phyloP scores from a whole-genome alignment of 2,797 vertebrate species.

The Kryptolebias ocellatus region DNA sequence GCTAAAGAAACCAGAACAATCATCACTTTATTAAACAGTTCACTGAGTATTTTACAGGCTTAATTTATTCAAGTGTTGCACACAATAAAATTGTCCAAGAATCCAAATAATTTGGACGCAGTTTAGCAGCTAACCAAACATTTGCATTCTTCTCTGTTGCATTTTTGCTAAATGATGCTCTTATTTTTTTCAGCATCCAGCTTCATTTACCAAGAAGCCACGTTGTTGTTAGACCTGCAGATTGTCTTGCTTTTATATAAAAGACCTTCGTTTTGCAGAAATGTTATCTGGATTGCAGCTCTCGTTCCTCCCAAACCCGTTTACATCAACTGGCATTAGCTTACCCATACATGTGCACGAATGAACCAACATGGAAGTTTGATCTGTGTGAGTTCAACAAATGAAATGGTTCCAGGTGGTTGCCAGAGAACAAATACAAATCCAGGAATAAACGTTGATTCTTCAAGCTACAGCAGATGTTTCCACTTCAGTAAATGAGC shows the following conservation, averaged over 20 bases:
- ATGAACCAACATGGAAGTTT: too few relatives aligned
- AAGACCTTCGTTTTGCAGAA: conserved; percentile 3
- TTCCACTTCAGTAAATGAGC: too few relatives aligned
- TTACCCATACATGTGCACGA: too few relatives aligned
- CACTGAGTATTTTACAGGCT: too few relatives aligned
- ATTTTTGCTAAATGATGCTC: too few relatives aligned
- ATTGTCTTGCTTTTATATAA: background rate
- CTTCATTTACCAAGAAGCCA: background rate
- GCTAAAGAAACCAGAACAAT: too few relatives aligned
- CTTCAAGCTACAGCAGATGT: too few relatives aligned
- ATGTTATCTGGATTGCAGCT: background rate
- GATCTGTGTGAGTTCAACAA: too few relatives aligned
- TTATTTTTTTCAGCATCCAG: background rate
- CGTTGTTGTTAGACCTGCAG: background rate
- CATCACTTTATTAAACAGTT: too few relatives aligned
- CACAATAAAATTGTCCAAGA: background rate
- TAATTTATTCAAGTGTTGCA: too few relatives aligned
- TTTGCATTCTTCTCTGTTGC: background rate
- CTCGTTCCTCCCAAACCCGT: background rate
- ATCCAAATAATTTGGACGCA: background rate
- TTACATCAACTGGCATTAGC: background rate
- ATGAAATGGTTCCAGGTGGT: too few relatives aligned
- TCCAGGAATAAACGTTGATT: background rate
- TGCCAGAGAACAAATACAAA: too few relatives aligned
- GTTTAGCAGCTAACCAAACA: background rate